Evolutionary conservation across 2,113 vertebrate genomes (phyloP).

Genomic region (Illadopsis cleaveri): DNA sequence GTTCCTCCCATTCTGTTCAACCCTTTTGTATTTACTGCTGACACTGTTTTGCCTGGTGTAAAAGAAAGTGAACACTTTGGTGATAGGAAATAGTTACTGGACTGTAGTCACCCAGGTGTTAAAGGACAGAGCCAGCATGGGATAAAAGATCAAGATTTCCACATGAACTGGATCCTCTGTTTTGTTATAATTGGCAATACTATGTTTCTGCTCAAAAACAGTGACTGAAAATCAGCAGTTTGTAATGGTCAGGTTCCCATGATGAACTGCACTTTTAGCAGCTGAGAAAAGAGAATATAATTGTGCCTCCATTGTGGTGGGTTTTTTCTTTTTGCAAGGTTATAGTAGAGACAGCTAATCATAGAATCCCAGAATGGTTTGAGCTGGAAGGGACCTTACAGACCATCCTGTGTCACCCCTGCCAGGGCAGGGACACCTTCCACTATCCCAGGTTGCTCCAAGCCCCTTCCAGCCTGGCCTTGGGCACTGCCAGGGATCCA

Average conservation of each 20-base stretch:
- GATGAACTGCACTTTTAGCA: neutral
- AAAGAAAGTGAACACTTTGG: neutral
- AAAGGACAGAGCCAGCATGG: neutral
- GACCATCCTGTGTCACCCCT: neutral
- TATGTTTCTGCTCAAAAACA: neutral
- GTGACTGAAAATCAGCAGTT: neutral
- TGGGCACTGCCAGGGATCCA: neutral
- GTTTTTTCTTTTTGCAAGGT: neutral
- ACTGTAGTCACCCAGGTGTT: neutral
- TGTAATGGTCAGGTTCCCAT: neutral
- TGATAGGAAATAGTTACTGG: neutral
- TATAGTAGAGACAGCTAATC: neutral
- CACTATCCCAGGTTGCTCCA: fast-evolving
- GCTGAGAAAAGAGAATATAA: neutral
- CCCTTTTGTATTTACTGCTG: neutral
- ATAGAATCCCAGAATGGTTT: neutral
- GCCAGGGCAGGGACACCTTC: neutral
- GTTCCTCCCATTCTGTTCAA: neutral
- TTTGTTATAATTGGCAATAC: neutral
- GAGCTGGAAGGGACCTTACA: neutral
- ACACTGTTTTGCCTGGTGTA: neutral
- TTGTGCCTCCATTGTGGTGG: neutral
- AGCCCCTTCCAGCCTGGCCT: fast-evolving
- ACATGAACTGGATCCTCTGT: neutral
- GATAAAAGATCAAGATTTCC: neutral